A percentile compares a stretch with the other conserved stretches of the same genome.
Conservation (phyloP, 2,113 vertebrate genomes). For the Salvelinus namaycush region DNA sequence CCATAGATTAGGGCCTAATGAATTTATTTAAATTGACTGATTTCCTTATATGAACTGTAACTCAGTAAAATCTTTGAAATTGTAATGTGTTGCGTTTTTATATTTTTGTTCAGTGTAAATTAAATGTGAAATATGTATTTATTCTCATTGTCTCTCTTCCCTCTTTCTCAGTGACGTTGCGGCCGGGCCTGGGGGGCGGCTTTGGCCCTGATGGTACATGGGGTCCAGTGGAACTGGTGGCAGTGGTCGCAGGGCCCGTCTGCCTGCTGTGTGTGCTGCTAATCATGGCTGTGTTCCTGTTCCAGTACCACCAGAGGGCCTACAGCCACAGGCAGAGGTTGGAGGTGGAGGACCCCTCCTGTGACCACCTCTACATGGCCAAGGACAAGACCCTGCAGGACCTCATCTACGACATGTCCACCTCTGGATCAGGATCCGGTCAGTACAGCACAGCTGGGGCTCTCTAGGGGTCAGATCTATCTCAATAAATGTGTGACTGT, state of each 20-base stretch:
- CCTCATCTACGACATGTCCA: constrained; percentile 94
- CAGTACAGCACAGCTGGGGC: constrained; percentile 75
- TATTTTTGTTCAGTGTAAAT: background rate
- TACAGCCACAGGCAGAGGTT: constrained; percentile 91
- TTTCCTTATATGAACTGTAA: too few relatives aligned
- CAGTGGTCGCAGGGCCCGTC: constrained; percentile 85
- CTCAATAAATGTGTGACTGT: too few relatives aligned
- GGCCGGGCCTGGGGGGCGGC: constrained; percentile 41
- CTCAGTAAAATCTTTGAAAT: too few relatives aligned
- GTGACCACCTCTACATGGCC: constrained; percentile 89
- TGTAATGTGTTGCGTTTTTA: too few relatives aligned
- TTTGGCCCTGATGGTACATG: constrained; percentile 70
- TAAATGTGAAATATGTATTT: background rate
- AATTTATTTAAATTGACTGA: too few relatives aligned
- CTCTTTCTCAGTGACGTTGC: constrained; percentile 44
- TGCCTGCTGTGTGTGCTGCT: constrained; percentile 88
- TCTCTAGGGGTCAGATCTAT: constrained; percentile 71
- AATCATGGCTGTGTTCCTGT: constrained; percentile 83
- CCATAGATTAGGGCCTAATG: too few relatives aligned
- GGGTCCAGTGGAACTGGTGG: constrained; percentile 90
- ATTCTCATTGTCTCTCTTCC: background rate
- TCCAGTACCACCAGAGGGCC: constrained; percentile 88
- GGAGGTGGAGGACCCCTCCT: constrained; percentile 92
- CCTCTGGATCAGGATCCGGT: constrained; percentile 96
- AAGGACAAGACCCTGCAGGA: constrained; percentile 95